These are phyloP conservation scores for Melanotaenia duboulayi DNA, from an alignment of 2,113 vertebrate species.

Conservation along the genomic window DNA sequence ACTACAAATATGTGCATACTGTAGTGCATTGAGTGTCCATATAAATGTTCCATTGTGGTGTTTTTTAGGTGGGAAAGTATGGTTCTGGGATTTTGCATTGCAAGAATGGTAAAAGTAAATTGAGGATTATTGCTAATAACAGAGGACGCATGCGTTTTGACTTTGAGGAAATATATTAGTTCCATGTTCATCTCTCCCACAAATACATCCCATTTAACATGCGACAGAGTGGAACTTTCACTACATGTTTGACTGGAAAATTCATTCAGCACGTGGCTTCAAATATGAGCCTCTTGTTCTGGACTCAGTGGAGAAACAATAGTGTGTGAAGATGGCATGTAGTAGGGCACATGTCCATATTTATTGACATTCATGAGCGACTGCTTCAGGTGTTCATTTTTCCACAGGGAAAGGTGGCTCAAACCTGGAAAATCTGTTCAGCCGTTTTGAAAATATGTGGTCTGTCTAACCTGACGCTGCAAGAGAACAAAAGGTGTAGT, in stretches of 20 bases:
- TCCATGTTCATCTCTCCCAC: constrained; percentile 63
- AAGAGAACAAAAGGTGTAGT: constrained; percentile 37
- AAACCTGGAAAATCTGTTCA: constrained; percentile 31
- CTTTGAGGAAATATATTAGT: constrained; percentile 61
- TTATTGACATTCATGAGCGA: constrained; percentile 65
- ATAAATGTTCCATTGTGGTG: constrained; percentile 45
- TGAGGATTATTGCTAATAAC: constrained; percentile 61
- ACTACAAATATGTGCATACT: no score
- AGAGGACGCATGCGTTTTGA: constrained; percentile 54
- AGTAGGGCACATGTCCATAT: constrained; percentile 18
- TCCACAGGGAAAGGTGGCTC: constrained; percentile 43
- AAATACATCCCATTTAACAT: constrained; percentile 67
- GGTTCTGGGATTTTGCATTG: constrained; percentile 37
- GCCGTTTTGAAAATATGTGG: constrained; percentile 54
- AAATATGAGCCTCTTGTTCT: constrained; percentile 37
- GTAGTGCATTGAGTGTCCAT: constrained; percentile 31
- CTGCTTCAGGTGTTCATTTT: constrained; percentile 63
- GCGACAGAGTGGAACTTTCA: constrained; percentile 70
- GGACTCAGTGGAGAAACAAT: constrained; percentile 55
- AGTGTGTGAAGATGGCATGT: constrained; percentile 41
- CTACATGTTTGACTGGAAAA: constrained; percentile 71
- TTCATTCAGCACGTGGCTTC: constrained; percentile 41
- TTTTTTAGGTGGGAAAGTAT: constrained; percentile 51
- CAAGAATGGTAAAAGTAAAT: constrained; percentile 29
- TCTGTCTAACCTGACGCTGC: constrained; percentile 31